A percentile compares a stretch with the other conserved stretches of the same genome.
phyloP scores from a whole-genome alignment of 2,113 vertebrate species.

The Strigops habroptila region DNA sequence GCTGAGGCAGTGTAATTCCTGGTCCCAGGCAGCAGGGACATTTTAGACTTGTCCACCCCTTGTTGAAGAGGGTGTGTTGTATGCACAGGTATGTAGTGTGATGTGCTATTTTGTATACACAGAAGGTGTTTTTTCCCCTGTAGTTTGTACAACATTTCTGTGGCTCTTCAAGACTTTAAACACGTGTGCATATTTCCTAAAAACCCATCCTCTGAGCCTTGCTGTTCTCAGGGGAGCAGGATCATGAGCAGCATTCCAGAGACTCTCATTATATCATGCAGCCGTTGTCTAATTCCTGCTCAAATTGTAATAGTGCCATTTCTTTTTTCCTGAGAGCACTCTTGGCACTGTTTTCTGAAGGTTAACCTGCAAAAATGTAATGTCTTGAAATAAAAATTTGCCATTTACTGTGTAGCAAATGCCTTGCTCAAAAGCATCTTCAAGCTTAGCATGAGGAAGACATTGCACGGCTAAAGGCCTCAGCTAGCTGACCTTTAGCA shows the following conservation, averaged over 20 bases:
- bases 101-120: not conserved
- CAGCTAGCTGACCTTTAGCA: slow-evolving; percentile 42
- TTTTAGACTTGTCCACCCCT: not conserved
- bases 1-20: not conserved
- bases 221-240: not conserved
- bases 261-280: not conserved
- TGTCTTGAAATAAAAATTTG: not conserved
- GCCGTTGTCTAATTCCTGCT: not conserved
- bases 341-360: slow-evolving; percentile 20
- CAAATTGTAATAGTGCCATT: not conserved
- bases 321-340: not conserved
- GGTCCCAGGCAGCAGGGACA: too few relatives aligned
- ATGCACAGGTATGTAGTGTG: fast-evolving
- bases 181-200: not conserved
- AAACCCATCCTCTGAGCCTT: not conserved
- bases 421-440: not conserved
- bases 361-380: slow-evolving; percentile 10
- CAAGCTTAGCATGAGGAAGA: not conserved
- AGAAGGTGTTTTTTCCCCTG: not conserved
- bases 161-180: not conserved
- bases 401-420: not conserved
- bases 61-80: not conserved
- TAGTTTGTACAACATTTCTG: not conserved
- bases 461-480: not conserved
- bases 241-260: not conserved